A percentile compares a stretch with the other conserved stretches of the same genome.
Evolutionary conservation across 2,113 vertebrate genomes (phyloP).

Genomic region (Antechinus stuartii): DNA sequence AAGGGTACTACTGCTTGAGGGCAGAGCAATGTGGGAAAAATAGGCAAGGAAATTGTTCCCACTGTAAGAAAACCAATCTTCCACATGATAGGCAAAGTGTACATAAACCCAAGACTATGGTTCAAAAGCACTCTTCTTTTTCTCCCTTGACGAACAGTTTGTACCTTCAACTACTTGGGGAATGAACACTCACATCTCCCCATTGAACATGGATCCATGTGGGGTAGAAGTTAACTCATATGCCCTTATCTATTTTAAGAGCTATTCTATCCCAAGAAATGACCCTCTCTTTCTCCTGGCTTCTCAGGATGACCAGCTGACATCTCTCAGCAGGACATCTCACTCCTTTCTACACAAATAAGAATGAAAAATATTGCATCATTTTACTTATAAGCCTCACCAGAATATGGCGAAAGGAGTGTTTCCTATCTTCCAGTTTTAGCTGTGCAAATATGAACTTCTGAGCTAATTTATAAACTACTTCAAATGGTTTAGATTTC

Average conservation of each 20-base stretch:
- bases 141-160: not conserved
- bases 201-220: not conserved
- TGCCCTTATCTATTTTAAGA: not conserved
- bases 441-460: not conserved
- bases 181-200: not conserved
- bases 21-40: slow-evolving; percentile 7
- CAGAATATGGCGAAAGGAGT: not conserved
- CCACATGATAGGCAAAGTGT: not conserved
- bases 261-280: not conserved
- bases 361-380: not conserved
- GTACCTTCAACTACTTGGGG: not conserved
- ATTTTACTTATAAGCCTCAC: not conserved
- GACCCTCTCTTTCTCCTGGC: not conserved
- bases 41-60: not conserved
- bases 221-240: not conserved
- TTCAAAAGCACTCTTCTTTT: not conserved
- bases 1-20: not conserved
- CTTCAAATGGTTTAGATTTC: not conserved
- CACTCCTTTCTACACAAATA: not conserved
- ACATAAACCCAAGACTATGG: not conserved
- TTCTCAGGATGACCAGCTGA: not conserved
- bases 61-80: not conserved
- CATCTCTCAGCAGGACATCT: not conserved
- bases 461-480: not conserved
- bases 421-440: not conserved